A percentile compares a stretch with the other conserved stretches of the same genome.
phyloP scores from a whole-genome alignment of 2,113 vertebrate genomes.

The Mola mola region DNA sequence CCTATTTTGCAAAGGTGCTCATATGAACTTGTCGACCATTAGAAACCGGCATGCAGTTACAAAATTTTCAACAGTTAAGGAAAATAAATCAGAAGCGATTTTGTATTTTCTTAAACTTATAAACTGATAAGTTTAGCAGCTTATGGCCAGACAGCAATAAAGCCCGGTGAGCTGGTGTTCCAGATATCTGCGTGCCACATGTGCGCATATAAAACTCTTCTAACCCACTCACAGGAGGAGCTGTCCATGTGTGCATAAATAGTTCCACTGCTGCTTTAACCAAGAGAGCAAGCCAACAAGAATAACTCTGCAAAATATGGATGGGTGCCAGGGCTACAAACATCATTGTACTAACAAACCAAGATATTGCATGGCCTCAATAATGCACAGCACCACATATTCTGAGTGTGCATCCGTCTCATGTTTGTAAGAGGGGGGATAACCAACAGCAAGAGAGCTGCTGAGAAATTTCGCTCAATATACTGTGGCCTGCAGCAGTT shows the following conservation, averaged over 20 bases:
- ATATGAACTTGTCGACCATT: too few relatives aligned
- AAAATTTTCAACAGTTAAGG: too few relatives aligned
- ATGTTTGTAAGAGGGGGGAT: conserved; percentile 38
- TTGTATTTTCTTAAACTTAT: too few relatives aligned
- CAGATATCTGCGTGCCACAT: conserved; percentile 69
- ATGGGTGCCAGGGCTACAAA: conserved; percentile 47
- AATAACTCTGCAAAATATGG: conserved; percentile 47
- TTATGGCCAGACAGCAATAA: conserved; percentile 36
- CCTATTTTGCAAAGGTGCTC: too few relatives aligned
- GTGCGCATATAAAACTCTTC: conserved; percentile 53
- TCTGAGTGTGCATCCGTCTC: conserved; percentile 41
- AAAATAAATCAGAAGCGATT: too few relatives aligned
- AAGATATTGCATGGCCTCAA: conserved; percentile 46
- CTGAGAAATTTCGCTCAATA: conserved; percentile 65
- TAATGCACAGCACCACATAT: conserved; percentile 59
- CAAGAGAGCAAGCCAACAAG: conserved; percentile 50
- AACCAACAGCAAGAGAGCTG: conserved; percentile 45
- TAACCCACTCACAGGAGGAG: conserved; percentile 22
- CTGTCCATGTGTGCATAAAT: conserved; percentile 42
- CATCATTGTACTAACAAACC: conserved; percentile 37
- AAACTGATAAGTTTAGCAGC: too few relatives aligned
- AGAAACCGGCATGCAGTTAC: too few relatives aligned
- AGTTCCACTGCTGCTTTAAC: conserved; percentile 43
- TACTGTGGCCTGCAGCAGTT: conserved; percentile 65
- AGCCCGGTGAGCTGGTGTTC: conserved; percentile 42